phyloP scores from a whole-genome alignment of 1,140 invertebrate species.

The Cyclargus thomasi region DNA sequence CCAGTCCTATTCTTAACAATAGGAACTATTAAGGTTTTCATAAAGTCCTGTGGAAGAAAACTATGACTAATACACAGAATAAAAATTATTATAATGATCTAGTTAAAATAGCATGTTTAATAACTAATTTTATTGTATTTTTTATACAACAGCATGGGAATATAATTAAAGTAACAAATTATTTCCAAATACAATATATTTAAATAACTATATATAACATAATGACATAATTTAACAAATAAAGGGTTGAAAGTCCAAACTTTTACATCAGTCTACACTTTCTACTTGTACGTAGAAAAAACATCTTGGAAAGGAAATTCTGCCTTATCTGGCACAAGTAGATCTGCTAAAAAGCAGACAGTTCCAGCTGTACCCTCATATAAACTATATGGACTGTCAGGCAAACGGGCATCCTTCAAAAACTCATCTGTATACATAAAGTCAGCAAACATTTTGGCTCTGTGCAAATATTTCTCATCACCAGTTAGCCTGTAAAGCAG shows the following conservation, averaged over 20 bases:
- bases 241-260: neutral
- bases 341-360: slow-evolving; percentile 86
- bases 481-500: slow-evolving; percentile 85
- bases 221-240: no score
- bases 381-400: slow-evolving; percentile 88
- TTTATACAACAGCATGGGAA: no score
- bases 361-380: slow-evolving; percentile 92
- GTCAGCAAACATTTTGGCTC: slow-evolving; percentile 85
- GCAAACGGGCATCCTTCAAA: slow-evolving; percentile 79
- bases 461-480: slow-evolving; percentile 82
- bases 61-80: no score
- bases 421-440: slow-evolving; percentile 84
- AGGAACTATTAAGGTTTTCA: no score
- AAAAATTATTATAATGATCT: no score
- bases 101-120: no score
- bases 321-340: slow-evolving; percentile 83
- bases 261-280: neutral
- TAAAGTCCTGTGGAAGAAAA: no score
- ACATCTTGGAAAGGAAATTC: slow-evolving; percentile 92
- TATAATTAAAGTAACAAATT: no score
- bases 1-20: no score
- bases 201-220: no score
- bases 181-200: no score
- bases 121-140: no score
- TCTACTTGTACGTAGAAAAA: slow-evolving; percentile 58